Conservation (phyloP, 2,113 vertebrate species). For the Rhadina sibilatrix region DNA sequence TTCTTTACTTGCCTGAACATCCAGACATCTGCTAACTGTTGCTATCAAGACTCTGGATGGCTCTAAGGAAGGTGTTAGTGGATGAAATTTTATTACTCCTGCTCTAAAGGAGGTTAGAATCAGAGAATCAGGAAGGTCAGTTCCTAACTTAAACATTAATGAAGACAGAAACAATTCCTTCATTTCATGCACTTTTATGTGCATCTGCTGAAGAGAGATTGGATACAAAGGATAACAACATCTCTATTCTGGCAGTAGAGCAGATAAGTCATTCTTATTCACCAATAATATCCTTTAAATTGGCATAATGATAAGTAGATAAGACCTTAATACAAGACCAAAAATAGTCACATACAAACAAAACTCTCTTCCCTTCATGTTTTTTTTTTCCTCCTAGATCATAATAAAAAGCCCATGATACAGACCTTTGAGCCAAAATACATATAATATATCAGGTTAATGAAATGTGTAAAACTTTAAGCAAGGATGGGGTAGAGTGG, state of each 20-base stretch:
- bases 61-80: neutral
- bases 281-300: neutral
- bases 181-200: neutral
- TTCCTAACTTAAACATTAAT: neutral
- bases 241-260: neutral
- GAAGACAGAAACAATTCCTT: neutral
- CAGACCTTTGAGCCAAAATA: neutral
- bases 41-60: neutral
- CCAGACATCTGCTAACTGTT: neutral
- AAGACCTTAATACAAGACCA: neutral
- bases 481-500: accelerated
- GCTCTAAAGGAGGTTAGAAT: neutral
- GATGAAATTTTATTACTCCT: neutral
- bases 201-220: neutral
- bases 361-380: neutral
- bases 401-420: neutral
- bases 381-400: neutral
- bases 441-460: neutral
- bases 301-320: neutral
- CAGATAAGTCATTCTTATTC: neutral
- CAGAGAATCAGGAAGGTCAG: neutral
- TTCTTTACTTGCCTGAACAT: neutral
- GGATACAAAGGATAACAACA: neutral
- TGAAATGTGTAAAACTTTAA: neutral
- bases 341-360: neutral